A percentile compares a stretch with the other conserved stretches of the same genome.
Evolutionary conservation across 2,797 vertebrate genomes (phyloP).

Genomic region (Anguilla marmorata): DNA sequence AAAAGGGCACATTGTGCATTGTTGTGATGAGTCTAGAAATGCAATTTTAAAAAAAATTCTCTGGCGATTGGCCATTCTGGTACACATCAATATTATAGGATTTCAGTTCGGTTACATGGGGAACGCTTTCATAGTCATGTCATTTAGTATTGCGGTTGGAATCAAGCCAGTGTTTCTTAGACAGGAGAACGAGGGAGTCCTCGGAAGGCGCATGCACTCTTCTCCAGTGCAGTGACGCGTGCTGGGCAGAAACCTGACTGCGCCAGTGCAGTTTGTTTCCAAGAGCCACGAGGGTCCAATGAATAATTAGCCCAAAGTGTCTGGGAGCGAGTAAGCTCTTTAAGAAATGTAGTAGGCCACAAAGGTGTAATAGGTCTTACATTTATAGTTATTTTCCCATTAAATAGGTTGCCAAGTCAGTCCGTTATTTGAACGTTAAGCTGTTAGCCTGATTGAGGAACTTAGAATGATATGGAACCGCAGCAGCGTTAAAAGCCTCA

Average conservation of each 20-base stretch:
- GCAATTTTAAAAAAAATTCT: too few species aligned
- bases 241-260: not conserved
- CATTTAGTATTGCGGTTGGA: not conserved
- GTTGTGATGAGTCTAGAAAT: too few species aligned
- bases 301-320: not conserved
- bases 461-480: not conserved
- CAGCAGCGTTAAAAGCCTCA: constrained; percentile 4
- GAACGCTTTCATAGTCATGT: not conserved
- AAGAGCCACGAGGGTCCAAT: not conserved
- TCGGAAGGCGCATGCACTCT: not conserved
- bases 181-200: not conserved
- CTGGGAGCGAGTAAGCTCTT: not conserved
- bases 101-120: not conserved
- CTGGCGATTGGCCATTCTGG: not conserved
- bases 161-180: not conserved
- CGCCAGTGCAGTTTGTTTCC: not conserved
- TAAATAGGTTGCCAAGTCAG: not conserved
- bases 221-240: not conserved
- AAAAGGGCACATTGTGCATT: too few species aligned
- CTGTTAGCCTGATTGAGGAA: too few species aligned
- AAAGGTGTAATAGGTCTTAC: too few species aligned
- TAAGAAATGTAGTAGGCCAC: not conserved
- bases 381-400: not conserved
- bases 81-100: not conserved
- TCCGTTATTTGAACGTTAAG: not conserved